These are phyloP conservation scores for Cyprinodon variegatus DNA, from an alignment of 2,113 vertebrate species.

Conservation along the genomic window DNA sequence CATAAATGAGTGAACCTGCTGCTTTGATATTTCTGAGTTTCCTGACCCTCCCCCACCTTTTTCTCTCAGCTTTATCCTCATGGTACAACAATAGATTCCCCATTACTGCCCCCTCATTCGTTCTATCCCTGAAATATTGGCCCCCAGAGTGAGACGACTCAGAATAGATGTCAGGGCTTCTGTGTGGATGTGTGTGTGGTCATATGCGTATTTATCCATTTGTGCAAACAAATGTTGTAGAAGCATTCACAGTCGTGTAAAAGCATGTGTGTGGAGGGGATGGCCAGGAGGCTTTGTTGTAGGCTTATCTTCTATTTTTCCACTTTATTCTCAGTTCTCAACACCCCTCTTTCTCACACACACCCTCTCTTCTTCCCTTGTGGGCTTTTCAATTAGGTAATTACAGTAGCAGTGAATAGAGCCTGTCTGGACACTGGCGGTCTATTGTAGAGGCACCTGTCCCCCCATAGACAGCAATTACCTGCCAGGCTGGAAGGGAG, in stretches of 20 bases:
- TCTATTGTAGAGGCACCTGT: slow-evolving; percentile 77
- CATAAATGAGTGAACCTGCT: slow-evolving; percentile 59
- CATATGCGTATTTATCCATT: neutral
- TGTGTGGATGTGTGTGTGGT: slow-evolving; percentile 16
- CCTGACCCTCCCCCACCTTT: slow-evolving; percentile 41
- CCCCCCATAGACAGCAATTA: slow-evolving; percentile 78
- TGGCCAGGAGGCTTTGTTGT: slow-evolving; percentile 22
- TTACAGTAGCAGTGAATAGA: slow-evolving; percentile 75
- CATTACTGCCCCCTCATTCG: slow-evolving; percentile 54
- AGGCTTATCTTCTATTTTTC: slow-evolving; percentile 53
- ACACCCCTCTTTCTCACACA: slow-evolving; percentile 2
- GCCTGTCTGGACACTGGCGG: slow-evolving; percentile 64
- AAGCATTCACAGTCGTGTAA: slow-evolving; percentile 1
- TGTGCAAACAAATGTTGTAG: slow-evolving; percentile 11
- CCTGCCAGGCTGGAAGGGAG: slow-evolving; percentile 70
- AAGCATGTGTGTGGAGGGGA: slow-evolving; percentile 3
- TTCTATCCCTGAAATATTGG: slow-evolving; percentile 58
- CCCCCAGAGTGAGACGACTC: slow-evolving; percentile 44
- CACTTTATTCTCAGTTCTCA: slow-evolving; percentile 23
- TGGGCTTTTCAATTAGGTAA: slow-evolving; percentile 80
- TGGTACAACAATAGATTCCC: slow-evolving; percentile 67
- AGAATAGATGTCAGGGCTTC: slow-evolving; percentile 8
- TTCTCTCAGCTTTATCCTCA: slow-evolving; percentile 29
- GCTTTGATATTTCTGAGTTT: slow-evolving; percentile 44
- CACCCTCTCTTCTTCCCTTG: slow-evolving; percentile 37